Evolutionary conservation across 2,113 vertebrate genomes (phyloP), one percentile per base, ranked within the genome.

Genomic region (Hydropotes inermis): DNA sequence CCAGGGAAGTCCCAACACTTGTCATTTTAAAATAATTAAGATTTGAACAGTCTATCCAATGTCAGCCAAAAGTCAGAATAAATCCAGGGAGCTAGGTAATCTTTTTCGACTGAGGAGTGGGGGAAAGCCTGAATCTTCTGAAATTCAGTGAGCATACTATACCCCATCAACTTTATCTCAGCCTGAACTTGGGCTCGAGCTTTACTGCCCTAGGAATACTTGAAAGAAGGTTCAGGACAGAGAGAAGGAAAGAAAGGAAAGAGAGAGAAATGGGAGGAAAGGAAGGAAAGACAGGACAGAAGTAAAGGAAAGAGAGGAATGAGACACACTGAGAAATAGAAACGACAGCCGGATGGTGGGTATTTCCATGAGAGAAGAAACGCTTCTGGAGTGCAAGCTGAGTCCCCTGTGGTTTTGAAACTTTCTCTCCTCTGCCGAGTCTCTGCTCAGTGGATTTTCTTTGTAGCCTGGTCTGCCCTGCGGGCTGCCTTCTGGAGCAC

Each of bases 371-470:
- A 13, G 55, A 54, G 39, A 6, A 25, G 30, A 27, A 36, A 50
- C 0, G 1, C 21, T 11, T 36, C 61, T 0, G 3, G 45, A 52
- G 16, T 1, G 0, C 39, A 25, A 0, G 12, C 1, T 0, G 60
- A 47, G 36, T 8, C 36, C 16, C 19, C 52, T 14, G 7, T 21
- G 52, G 55, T 28, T 30, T 54, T 74, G 54, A 21, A 39, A 64
- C 36, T 11, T 19, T 47, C 36, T 14, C 15, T 45, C 23, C 21
- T 47, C 21, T 21, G 52, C 19, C 5, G 25, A 13, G 1, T 47
- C 43, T 19, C 82, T 45, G 17, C 54, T 60, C 33, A 39, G 33
- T 1, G 21, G 58, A 17, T 83, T 33, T 14, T 64, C 54, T 85
- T 28, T 15, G 39, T 12, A 19, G 91, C 36, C 28, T 10, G 14